Conservation (phyloP, 2,797 vertebrate genomes). For the Enteromius trimaculatus region DNA sequence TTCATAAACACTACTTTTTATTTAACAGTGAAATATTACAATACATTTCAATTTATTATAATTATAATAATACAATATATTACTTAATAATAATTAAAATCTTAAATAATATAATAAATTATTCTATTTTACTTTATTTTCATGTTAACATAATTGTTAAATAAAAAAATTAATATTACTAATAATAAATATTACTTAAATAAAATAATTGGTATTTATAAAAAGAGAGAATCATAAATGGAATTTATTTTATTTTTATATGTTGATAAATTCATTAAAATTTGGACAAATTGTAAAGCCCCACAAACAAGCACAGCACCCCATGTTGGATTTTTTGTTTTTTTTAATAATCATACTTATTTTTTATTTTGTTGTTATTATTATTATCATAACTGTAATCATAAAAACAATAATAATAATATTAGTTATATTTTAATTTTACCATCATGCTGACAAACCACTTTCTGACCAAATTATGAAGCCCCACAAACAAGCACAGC, state of each 20-base stretch:
- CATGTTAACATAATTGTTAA: neutral
- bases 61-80: neutral
- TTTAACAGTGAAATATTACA: neutral
- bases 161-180: neutral
- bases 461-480: neutral
- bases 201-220: neutral
- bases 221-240: neutral
- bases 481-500: neutral
- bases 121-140: neutral
- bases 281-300: neutral
- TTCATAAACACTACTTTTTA: neutral
- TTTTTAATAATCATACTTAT: too few relatives aligned
- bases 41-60: neutral
- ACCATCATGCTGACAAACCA: neutral
- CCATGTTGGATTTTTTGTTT: neutral
- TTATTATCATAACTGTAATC: too few relatives aligned
- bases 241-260: neutral
- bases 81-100: neutral
- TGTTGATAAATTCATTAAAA: neutral
- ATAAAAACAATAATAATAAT: neutral
- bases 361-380: too few relatives aligned
- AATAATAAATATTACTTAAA: slow-evolving; percentile 1
- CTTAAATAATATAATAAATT: neutral
- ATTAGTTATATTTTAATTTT: neutral
- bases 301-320: neutral